Base-by-base conservation (phyloP, 2,797 vertebrate genomes). In the Poeciliopsis turneri region DNA sequence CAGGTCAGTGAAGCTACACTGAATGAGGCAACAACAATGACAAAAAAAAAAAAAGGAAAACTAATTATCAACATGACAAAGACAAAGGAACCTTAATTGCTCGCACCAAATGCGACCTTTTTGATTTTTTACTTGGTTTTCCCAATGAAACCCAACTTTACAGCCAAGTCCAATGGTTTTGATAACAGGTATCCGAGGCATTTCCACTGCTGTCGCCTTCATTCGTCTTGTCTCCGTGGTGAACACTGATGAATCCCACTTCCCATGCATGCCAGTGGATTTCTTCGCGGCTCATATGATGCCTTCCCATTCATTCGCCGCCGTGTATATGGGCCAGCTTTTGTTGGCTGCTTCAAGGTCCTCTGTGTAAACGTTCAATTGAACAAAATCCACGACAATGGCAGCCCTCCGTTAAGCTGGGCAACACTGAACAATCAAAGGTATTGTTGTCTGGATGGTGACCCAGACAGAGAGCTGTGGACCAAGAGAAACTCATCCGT, bases 301-400 rank as follows among this genome's bases (percentile, higher is more conserved):
- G 73, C 85, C 78, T 76, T 82, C 86, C 88, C 84, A 88, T 90
- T 92, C 86, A 90, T 68, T 43, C 74, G 15, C 33, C 43, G 4
- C 13, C 10, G 46, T 66, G 87, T 86, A 95, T 94, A 84, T 94
- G 92, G 94, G 94, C 72, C 94, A 94, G 89, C 93, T 92, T 93
- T 95, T 95, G 94, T 94, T 90, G 68, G 78, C 84, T 55, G 75
- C 77, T 79, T 77, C 43, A 20, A 76, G 75, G 84, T 89, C 73
- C 80, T 77, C 72, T 74, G 81, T 79, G 79, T 66, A 86, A 90
- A 89, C 59, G 9, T 81, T 84, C 80, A 87, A 86, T 68, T 64
- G 86, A 86, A 94, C 92, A 93, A 94, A 93, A 88, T 84, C 82
- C 53, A 43, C 13, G 51, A 82, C 80, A 83, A 78, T 78, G 85